Percentiles rank a stretch among this genome's conserved stretches.
These are phyloP conservation scores for Falcaria lacertinaria DNA, from an alignment of 2,888 invertebrate genomes.

Conservation along the genomic window DNA sequence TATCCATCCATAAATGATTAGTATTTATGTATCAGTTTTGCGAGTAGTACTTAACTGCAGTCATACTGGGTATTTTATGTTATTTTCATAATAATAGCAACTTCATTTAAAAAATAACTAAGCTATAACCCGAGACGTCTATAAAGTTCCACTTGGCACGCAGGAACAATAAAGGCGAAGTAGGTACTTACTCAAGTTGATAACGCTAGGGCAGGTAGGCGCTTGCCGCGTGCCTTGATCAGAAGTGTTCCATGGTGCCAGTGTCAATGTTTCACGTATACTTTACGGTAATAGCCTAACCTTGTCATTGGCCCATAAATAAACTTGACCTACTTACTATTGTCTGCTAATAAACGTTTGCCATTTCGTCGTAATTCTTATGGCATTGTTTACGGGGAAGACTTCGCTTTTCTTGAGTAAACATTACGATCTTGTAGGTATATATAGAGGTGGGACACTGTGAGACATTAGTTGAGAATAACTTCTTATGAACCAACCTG, in stretches of 20 bases:
- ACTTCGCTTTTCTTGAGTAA: neutral
- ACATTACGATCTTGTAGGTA: neutral
- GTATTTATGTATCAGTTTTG: too few species aligned
- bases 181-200: slow-evolving; percentile 17
- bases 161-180: slow-evolving; percentile 17
- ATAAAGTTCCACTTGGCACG: slow-evolving; percentile 14
- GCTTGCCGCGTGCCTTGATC: slow-evolving; percentile 18
- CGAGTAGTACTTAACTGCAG: too few species aligned
- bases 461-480: neutral
- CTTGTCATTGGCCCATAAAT: neutral
- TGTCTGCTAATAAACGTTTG: neutral
- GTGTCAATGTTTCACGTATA: neutral
- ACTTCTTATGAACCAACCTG: neutral
- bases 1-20: too few species aligned
- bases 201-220: slow-evolving; percentile 16
- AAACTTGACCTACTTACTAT: neutral
- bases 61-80: neutral
- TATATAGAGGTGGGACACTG: neutral
- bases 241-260: slow-evolving; percentile 14
- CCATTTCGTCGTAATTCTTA: neutral
- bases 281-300: neutral
- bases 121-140: neutral
- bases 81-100: neutral
- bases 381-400: neutral
- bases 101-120: neutral